These are phyloP conservation scores for Rachycentron canadum DNA, from an alignment of 2,797 vertebrate genomes.

Conservation along the genomic window DNA sequence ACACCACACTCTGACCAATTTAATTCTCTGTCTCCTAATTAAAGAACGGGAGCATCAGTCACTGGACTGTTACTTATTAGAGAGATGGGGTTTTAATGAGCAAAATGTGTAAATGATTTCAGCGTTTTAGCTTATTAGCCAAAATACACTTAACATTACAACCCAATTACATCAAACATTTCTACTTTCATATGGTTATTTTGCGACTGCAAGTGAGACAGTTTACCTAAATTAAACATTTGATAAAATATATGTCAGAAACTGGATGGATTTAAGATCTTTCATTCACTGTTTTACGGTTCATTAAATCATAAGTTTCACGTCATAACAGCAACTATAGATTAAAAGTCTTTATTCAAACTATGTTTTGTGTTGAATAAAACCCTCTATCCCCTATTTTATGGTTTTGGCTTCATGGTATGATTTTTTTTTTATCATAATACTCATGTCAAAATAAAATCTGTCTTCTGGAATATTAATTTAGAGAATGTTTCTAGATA, in stretches of 20 bases:
- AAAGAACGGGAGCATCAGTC: slow-evolving; percentile 12
- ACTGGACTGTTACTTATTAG: slow-evolving; percentile 17
- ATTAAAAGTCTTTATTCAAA: not conserved
- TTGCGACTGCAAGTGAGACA: not conserved
- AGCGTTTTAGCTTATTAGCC: not conserved
- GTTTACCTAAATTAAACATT: not conserved
- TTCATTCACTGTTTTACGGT: not conserved
- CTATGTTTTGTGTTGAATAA: not conserved
- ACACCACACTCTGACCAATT: slow-evolving; percentile 16
- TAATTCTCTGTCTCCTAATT: slow-evolving; percentile 33
- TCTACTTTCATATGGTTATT: not conserved
- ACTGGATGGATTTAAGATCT: not conserved
- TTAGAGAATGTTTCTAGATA: not conserved
- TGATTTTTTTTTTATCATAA: too few relatives aligned
- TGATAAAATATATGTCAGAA: not conserved
- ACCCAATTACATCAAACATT: not conserved
- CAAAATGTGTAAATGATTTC: not conserved
- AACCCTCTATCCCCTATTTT: not conserved
- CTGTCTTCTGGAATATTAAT: not conserved
- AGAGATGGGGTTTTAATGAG: slow-evolving; percentile 11
- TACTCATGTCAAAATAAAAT: not conserved
- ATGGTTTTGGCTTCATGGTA: too few relatives aligned
- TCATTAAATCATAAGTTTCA: not conserved
- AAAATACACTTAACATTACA: slow-evolving; percentile 3
- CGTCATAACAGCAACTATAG: not conserved